Base-by-base conservation (phyloP, 2,888 invertebrate species). In the Lithophane semibrunnea region DNA sequence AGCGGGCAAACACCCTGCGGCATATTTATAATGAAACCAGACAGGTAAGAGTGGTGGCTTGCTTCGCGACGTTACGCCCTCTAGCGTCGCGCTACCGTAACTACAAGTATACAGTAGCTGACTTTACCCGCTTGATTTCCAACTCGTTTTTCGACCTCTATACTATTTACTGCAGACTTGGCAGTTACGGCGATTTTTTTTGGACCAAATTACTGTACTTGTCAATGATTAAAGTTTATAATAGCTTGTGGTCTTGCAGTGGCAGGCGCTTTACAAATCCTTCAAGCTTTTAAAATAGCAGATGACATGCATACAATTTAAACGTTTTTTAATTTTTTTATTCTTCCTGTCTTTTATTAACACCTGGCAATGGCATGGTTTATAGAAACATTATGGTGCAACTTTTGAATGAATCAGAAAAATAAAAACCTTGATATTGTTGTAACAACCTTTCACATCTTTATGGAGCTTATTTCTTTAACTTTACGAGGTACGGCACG, bases 11-110 rank as follows among this genome's bases (percentile, higher is more conserved):
- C 86, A 93, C 92, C 93, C 92, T 42, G 71, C 49, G 92, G 94
- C 92, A 83, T 88, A 87, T 90, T 93, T 92, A 88, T 93, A 94
- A 94, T 94, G 93, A 92, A 93, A 91, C 92, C 93, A 92, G 94
- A 90, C 93, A 92, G 91, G 91, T 91, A 90, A 87, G 88, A 87
- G 91, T 88, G 86, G 87, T 88, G 88, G 87, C 89, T 88, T 85
- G 87, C 81, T 83, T 86, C 86, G 89, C 89, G 90, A 88, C 87
- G 86, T 79, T 72, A 86, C 88, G 90, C 92, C 90, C 88, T 75
- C 86, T 88, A 88, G 87, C 90, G 85, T 74, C 83, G 77, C 61
- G 86, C 89, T 87, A 84, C 86, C 69, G 87, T 81, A 79, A 82
- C 82, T 84, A 80, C 84, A 79, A 79, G 81, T 82, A 77, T 79